Base-by-base conservation (phyloP, 1,140 invertebrate genomes). In the Holotrichia oblita region DNA sequence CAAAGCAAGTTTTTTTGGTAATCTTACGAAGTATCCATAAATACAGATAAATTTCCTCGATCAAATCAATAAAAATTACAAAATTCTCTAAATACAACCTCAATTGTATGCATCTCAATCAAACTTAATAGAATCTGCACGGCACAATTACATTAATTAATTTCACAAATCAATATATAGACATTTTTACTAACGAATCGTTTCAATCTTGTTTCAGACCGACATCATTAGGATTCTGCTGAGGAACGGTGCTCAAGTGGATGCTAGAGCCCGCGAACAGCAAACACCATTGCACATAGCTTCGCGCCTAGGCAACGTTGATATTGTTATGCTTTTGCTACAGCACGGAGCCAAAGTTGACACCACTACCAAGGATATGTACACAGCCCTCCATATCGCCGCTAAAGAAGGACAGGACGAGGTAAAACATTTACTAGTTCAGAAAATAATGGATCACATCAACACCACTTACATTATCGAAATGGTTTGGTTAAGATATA, bases 331-430 rank as follows among this genome's bases (percentile, higher is more conserved):
- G 88, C 88, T 99, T 41, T 87, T 99, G 22, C 88, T 99, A 20
- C 97, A 98, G 87, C 96, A 98, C 85, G 96, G 97, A 10, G 97
- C 97, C 48, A 93, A 93, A 79, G 94, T 98, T 10, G 95, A 98
- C 85, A 95, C 95, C 3, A 93, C 94, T 22, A 98, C 97, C 0
- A 97, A 97, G 86, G 97, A 99, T 86, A 93, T 98, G 89, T 99
- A 99, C 89, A 99, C 98, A 6, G 95, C 98, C 0, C 89, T 99
- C 24, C 99, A 99, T 87, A 99, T 99, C 79, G 98, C 99, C 40
- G 96, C 97, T 88, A 99, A 99, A 89, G 99, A 99, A 89, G 99
- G 99, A 88, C 90, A 97, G 77, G 97, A 98, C 83, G 97, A 98
- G 88, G 93, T 99, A 0, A 97, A 99, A 6, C 97, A 99, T 87